Evolutionary conservation across 2,113 vertebrate species (phyloP).

Genomic region (Sinocyclocheilus maitianheensis): DNA sequence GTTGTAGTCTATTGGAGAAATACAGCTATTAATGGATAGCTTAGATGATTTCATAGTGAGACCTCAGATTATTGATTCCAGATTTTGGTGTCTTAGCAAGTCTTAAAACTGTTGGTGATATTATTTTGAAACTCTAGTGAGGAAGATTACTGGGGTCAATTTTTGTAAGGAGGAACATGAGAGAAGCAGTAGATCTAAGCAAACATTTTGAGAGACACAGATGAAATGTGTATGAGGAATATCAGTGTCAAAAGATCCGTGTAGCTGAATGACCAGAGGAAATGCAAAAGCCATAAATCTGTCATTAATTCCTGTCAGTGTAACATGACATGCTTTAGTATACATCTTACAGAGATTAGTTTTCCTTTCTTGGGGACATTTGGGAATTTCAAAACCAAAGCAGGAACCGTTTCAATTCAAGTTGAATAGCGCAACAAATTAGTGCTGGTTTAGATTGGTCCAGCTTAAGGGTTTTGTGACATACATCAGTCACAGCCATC

Average conservation of each 20-base stretch:
- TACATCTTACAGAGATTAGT: background rate
- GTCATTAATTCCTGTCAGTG: background rate
- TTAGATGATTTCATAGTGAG: background rate
- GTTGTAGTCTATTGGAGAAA: too few species aligned
- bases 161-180: background rate
- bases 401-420: background rate
- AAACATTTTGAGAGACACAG: background rate
- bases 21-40: background rate
- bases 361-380: background rate
- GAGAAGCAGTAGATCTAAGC: background rate
- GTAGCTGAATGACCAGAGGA: conserved; percentile 3
- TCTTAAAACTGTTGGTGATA: background rate
- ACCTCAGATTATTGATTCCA: too few species aligned
- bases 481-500: conserved; percentile 3
- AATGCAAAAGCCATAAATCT: conserved; percentile 2
- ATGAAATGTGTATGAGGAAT: background rate
- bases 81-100: too few species aligned
- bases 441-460: background rate
- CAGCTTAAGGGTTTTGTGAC: background rate
- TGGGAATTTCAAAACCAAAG: conserved; percentile 6
- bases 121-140: background rate
- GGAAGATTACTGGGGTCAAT: background rate
- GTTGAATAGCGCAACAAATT: background rate
- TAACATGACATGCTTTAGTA: conserved; percentile 8
- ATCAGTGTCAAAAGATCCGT: background rate